Conservation (phyloP, 1,140 invertebrate species). For the Callitettix versicolor region DNA sequence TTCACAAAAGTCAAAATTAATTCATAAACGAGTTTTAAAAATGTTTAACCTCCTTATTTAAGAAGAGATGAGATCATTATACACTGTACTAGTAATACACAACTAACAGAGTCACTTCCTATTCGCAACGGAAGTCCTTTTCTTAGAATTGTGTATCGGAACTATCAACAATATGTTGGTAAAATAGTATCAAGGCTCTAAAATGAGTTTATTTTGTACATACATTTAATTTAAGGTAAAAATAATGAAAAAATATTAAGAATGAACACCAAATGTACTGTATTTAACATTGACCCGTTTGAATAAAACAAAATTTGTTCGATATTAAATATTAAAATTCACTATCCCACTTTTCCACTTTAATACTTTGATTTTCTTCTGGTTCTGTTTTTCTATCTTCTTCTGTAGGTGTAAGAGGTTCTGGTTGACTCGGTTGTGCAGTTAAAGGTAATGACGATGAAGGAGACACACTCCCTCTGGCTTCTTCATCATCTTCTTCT, state of each 20-base stretch:
- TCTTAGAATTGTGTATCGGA: too few species aligned
- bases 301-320: constrained; percentile 5
- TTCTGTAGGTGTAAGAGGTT: constrained; percentile 17
- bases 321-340: constrained; percentile 19
- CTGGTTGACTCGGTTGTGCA: background rate
- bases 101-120: background rate
- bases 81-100: background rate
- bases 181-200: too few species aligned
- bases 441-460: background rate
- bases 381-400: constrained; percentile 14
- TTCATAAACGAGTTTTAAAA: too few species aligned
- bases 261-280: constrained; percentile 9
- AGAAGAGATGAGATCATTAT: background rate
- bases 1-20: too few species aligned
- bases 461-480: background rate
- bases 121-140: too few species aligned
- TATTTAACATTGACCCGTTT: constrained; percentile 25
- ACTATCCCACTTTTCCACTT: constrained; percentile 26
- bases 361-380: constrained; percentile 19
- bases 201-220: too few species aligned
- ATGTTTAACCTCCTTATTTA: too few species aligned
- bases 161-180: too few species aligned
- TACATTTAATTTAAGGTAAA: too few species aligned
- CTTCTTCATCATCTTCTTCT: constrained; percentile 35
- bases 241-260: background rate